Base-by-base conservation (phyloP, 1,140 invertebrate genomes). In the Trichogramma pretiosum region DNA sequence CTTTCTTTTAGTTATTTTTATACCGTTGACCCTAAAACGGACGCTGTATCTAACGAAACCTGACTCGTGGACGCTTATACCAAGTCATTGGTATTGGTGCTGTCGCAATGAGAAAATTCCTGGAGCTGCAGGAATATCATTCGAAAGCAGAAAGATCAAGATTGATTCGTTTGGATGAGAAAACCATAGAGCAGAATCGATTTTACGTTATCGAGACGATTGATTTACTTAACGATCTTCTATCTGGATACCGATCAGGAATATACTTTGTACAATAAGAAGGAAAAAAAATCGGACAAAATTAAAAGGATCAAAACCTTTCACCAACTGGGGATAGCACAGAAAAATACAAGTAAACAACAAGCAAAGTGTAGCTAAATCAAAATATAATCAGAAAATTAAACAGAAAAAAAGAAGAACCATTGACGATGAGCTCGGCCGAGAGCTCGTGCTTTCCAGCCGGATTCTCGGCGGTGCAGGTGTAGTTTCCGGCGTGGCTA, bases 401-500 rank as follows among this genome's bases (percentile, higher is more conserved):
- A n/a, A n/a, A n/a, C n/a, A 28, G 11, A 7, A 28, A 28, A 7
- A 11, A 28, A 28, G 11, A 54, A 57, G 72, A 75, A 86, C 83
- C 83, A 67, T 86, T 84, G 50, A 86, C 82, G 52, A 81, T 68
- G 47, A 87, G 67, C 59, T 77, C 73, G 48, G 80, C 69, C 28
- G 80, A 77, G 56, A 81, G 73, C 55, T 77, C 75, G 47, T 75
- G 72, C 57, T 73, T 75, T 42, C 84, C 84, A 49, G 82, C 84
- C 46, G 74, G 72, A 68, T 89, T 90, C 72, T 78, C 77, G 37
- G 81, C 85, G 49, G 80, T 74, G 66, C 87, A 91, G n/a, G 83
- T 86, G 65, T 87, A 91, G 60, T 82, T 85, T 58, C 86, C 87
- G 50, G 82, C 79, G 67, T 88, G 83, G 52, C 72, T 69, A 26